These are phyloP conservation scores for Zaprionus bogoriensis DNA, from an alignment of 2,888 invertebrate genomes.

Conservation along the genomic window DNA sequence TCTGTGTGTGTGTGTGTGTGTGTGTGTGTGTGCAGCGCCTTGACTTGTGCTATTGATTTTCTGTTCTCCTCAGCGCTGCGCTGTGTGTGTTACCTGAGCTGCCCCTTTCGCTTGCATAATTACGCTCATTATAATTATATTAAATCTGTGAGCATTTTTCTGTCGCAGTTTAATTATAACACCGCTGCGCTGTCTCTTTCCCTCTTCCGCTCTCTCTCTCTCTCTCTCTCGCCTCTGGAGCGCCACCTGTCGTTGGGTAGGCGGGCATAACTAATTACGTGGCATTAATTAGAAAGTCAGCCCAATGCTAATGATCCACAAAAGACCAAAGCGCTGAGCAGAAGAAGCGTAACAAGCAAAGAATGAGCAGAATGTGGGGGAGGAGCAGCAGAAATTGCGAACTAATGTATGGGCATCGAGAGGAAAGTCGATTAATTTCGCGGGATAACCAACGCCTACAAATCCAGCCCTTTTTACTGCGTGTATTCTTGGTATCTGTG, in stretches of 20 bases:
- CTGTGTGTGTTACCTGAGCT: conserved; percentile 25
- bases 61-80: too few species aligned
- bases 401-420: not conserved
- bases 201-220: not conserved
- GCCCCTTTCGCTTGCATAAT: conserved; percentile 50
- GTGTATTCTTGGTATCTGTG: not conserved
- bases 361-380: not conserved
- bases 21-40: conserved; percentile 30
- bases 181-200: conserved; percentile 11
- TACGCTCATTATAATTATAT: conserved; percentile 71
- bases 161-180: conserved; percentile 65
- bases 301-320: conserved; percentile 47
- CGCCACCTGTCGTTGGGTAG: conserved; percentile 54
- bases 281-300: conserved; percentile 68
- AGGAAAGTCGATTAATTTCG: conserved; percentile 34
- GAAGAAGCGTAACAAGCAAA: not conserved
- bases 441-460: conserved; percentile 15
- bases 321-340: not conserved
- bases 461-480: conserved; percentile 7
- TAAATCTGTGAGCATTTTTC: conserved; percentile 58
- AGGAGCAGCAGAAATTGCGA: not conserved
- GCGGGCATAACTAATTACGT: conserved; percentile 66
- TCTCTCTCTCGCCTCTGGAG: conserved; percentile 21
- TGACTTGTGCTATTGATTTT: conserved; percentile 52
- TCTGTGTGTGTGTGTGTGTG: conserved; percentile 1